These are phyloP conservation scores for Folsomia manolachei DNA, from an alignment of 2,888 invertebrate genomes.

Conservation along the genomic window DNA sequence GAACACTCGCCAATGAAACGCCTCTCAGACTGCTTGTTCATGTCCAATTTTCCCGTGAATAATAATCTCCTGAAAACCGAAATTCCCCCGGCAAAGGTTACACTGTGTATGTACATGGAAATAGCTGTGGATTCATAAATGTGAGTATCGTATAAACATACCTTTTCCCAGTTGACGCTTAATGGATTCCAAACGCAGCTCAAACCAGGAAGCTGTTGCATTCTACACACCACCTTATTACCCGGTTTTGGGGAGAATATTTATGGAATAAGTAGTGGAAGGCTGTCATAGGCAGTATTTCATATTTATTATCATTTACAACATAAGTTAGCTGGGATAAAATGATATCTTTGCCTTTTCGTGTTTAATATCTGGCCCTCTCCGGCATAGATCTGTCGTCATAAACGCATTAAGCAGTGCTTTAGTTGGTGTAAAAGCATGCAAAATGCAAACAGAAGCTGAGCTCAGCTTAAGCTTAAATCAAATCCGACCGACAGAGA, in stretches of 20 bases:
- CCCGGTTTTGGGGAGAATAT: conserved; percentile 9
- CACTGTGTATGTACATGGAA: no score
- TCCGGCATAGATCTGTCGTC: conserved; percentile 7
- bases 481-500: no score
- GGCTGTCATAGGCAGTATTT: conserved; percentile 5
- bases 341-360: conserved; percentile 1
- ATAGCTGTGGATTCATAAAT: background rate
- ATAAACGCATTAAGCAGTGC: conserved; percentile 7
- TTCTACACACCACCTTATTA: background rate
- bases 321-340: conserved; percentile 4
- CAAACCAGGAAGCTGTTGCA: conserved; percentile 13
- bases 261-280: conserved; percentile 13
- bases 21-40: background rate
- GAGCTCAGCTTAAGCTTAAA: no score
- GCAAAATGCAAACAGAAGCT: conserved; percentile 4
- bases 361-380: background rate
- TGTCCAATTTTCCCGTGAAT: conserved; percentile 5
- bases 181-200: conserved; percentile 12
- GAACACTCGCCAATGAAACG: background rate
- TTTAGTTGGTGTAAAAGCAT: no score
- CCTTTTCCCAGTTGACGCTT: background rate
- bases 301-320: conserved; percentile 12
- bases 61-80: background rate
- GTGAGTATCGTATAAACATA: background rate
- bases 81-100: background rate